Base-by-base conservation (phyloP, 2,113 vertebrate species). In the Motacilla alba region DNA sequence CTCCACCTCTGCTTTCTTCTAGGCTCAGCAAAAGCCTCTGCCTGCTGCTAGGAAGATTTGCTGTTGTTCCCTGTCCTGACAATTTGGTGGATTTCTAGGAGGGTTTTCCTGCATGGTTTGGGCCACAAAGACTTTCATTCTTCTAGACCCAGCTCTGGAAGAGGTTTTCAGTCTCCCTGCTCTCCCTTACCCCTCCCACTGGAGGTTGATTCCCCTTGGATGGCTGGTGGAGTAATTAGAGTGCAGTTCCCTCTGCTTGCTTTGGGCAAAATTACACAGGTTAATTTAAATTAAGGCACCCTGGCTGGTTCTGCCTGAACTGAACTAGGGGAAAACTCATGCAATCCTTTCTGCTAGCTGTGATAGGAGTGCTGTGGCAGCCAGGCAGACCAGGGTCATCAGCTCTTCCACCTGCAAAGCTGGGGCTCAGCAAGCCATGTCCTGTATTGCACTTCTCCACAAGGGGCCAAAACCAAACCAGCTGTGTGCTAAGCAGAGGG, bases 301-400 rank as follows among this genome's bases (percentile, higher is more conserved):
- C 60, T 60, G 35, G 23, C 73, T 79, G 21, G 35, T 75, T 84
- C 56, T 50, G 33, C 77, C 68, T 46, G 55, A 73, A 18, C 33
- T 27, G 43, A 84, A 27, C 55, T 23, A 47, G 28, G 18, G 55
- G 35, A 89, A 87, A 62, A 33, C 43, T 63, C 41, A 7, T 15
- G 30, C 56, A 69, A 2, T 23, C 26, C 39, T 70, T 46, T 28
- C 43, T 83, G 59, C n/a, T 60, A 75, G 50, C 28, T 13, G 11
- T 5, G 0, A 9, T 30, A 12, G 1, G 4, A 46, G 41, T 39
- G 26, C 39, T 6, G 1, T 13, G 1, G 35, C 50, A 37, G 30
- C 56, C 37, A n/a, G 50, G 33, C 20, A 43, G 55, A 33, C 15
- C 41, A 20, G 35, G 52, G 21, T 27, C 37, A 20, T 41, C n/a